Evolutionary conservation across 1,140 invertebrate genomes (phyloP).

Genomic region (Zaprionus camerounensis): DNA sequence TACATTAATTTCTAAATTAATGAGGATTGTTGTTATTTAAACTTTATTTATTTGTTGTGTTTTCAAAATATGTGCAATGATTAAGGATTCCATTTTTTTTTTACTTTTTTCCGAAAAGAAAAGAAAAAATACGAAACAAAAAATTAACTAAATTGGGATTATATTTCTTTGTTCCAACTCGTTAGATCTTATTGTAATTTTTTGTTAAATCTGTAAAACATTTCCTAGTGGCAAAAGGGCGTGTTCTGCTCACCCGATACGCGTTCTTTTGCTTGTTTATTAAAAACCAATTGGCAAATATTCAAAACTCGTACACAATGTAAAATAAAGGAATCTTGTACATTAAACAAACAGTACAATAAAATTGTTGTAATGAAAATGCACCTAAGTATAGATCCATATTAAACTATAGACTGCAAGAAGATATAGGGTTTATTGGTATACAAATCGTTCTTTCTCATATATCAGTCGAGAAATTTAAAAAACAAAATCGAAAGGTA

Average conservation of each 20-base stretch:
- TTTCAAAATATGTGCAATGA: too few relatives aligned
- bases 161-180: neutral
- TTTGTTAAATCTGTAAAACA: neutral
- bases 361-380: neutral
- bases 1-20: too few relatives aligned
- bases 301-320: conserved; percentile 4
- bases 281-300: conserved; percentile 2
- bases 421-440: neutral
- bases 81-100: too few relatives aligned
- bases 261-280: neutral
- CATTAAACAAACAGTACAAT: neutral
- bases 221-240: neutral
- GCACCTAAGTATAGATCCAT: neutral
- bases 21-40: too few relatives aligned
- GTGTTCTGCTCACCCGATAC: neutral
- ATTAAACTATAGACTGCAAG: neutral
- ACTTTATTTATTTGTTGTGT: too few relatives aligned
- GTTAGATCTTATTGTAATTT: neutral
- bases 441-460: neutral
- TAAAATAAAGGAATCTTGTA: neutral
- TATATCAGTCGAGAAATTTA: neutral
- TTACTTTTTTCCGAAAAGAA: too few relatives aligned
- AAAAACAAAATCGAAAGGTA: too few relatives aligned
- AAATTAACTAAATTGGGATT: too few relatives aligned
- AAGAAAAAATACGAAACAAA: too few relatives aligned